Evolutionary conservation across 2,888 invertebrate genomes (phyloP), one percentile per base, ranked within the genome.

Genomic region (Macaria liturata): DNA sequence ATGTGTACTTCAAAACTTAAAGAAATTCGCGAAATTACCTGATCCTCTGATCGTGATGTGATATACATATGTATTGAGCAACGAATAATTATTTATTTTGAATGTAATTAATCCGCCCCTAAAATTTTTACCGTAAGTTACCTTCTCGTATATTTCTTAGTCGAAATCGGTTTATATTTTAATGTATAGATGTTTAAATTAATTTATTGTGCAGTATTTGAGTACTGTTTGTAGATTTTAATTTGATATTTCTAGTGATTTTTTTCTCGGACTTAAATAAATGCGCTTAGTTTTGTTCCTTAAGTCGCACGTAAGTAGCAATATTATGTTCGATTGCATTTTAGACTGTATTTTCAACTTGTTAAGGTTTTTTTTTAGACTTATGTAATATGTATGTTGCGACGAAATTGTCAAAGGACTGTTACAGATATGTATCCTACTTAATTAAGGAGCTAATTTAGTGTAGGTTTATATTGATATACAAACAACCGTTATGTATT

Each of bases 141-240:
- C 7, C 34, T 37, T 37, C 3, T 37, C 4, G 34, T 6, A 37
- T 7, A 7, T 7, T 4, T 37, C 34, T 7, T 66, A 68, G 64
- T 67, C 62, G 66, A 64, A 51, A 54, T 59, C 53, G 54, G 46
- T 46, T 71, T 69, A 63, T 37, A 7, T 42, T 42, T 42, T 42
- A 8, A n/a, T 42, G 0, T 42, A 0, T 42, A 42, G 42, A 37
- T 42, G 9, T 71, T 62, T 70, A 67, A 72, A 75, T 59, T 75
- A 70, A 81, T 78, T 81, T 80, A 76, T 80, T 74, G 66, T 43
- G 54, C 72, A 72, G 76, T 76, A 75, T 75, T 72, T 49, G 66
- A 63, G 71, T 81, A 78, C 75, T 75, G 79, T 72, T 61, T 60
- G 54, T 45, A 66, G 59, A 56, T 48, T 58, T 55, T 46, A 61